Evolutionary conservation across 2,797 vertebrate species (phyloP).

Genomic region (Sciurus vulgaris): DNA sequence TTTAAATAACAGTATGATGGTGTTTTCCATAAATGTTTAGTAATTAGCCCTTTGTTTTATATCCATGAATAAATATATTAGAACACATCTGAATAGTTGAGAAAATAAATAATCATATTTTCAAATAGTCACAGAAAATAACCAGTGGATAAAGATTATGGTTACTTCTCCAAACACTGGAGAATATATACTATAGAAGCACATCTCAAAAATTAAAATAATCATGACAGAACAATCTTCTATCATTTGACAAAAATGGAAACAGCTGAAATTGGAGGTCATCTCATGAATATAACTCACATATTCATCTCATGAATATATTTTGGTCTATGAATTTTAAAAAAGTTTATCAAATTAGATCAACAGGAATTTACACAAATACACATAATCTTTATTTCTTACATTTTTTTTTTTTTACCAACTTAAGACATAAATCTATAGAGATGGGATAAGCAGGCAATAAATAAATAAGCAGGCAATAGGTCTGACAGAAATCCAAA

Average conservation of each 20-base stretch:
- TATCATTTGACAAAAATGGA: constrained; percentile 4
- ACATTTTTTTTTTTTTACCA: not conserved
- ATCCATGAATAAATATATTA: not conserved
- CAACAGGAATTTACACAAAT: not conserved
- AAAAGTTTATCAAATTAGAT: not conserved
- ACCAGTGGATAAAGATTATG: not conserved
- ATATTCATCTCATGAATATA: too few relatives aligned
- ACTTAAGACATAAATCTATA: not conserved
- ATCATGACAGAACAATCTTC: not conserved
- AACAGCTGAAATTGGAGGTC: not conserved
- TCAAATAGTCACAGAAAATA: not conserved
- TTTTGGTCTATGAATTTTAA: not conserved
- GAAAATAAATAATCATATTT: not conserved
- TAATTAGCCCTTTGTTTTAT: constrained; percentile 17
- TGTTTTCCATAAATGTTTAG: not conserved
- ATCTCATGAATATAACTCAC: not conserved
- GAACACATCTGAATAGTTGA: not conserved
- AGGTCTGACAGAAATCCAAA: not conserved
- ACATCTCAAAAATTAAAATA: constrained; percentile 2
- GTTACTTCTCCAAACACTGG: not conserved
- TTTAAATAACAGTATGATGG: not conserved
- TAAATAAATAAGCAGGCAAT: not conserved
- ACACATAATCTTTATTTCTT: not conserved
- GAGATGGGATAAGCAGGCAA: not conserved
- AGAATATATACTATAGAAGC: not conserved